Conservation (phyloP, 37 sponge, comb jelly and placozoan genomes). For the Amphimedon queenslandica region DNA sequence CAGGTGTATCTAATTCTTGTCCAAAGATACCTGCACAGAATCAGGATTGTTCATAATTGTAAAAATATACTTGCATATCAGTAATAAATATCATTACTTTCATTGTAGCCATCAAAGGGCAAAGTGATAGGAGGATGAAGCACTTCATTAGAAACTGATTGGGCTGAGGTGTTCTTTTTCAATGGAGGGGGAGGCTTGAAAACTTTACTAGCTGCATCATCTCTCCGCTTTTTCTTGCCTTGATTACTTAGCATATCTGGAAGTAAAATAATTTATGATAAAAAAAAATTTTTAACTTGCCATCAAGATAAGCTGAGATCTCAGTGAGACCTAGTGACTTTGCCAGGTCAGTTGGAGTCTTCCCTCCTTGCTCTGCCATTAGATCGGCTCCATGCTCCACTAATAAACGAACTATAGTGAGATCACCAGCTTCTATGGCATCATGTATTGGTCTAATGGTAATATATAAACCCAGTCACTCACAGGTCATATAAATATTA, state of each 20-base stretch:
- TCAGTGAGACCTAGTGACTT: conserved; percentile 8
- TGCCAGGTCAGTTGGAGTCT: conserved; percentile 61
- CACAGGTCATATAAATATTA: background rate
- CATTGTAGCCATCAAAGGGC: background rate
- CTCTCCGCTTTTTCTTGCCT: background rate
- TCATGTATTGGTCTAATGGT: conserved; percentile 78
- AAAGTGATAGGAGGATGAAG: too few species aligned
- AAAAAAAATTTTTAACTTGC: conserved; percentile 12
- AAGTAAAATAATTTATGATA: background rate
- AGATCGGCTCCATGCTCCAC: conserved; percentile 64
- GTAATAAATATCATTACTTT: too few species aligned
- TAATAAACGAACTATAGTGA: conserved; percentile 59
- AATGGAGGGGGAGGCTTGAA: too few species aligned
- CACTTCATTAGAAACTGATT: too few species aligned
- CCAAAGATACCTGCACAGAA: too few species aligned
- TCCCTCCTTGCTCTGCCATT: conserved; percentile 59
- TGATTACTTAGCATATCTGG: background rate
- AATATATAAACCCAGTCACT: background rate
- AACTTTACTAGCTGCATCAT: background rate
- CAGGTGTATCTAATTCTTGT: conserved; percentile 54
- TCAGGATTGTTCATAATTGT: too few species aligned
- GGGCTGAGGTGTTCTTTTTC: too few species aligned
- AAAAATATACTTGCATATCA: too few species aligned
- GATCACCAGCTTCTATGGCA: conserved; percentile 65
- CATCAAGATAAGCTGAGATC: conserved; percentile 44